Conservation (phyloP, 2,797 vertebrate genomes). For the Rhynchotus rufescens region DNA sequence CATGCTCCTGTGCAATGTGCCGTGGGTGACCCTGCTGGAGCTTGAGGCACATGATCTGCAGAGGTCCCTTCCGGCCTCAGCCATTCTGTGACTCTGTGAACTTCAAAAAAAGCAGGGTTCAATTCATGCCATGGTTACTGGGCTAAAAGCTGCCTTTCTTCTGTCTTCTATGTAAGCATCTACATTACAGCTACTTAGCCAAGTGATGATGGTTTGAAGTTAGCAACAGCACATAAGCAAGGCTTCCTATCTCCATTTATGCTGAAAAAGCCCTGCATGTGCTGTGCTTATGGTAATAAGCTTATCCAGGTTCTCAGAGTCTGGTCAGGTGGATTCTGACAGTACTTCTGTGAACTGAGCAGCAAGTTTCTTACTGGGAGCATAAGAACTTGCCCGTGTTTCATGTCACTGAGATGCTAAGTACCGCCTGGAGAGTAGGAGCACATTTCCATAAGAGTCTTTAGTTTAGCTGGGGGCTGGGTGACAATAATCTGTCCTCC, state of each 20-base stretch:
- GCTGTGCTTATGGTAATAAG: conserved; percentile 42
- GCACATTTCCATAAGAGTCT: not conserved
- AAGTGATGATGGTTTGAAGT: not conserved
- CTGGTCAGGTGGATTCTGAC: conserved; percentile 15
- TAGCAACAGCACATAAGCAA: conserved; percentile 10
- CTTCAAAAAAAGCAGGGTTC: not conserved
- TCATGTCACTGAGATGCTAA: not conserved
- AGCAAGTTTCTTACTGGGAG: not conserved
- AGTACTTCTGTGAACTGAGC: not conserved
- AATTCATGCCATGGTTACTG: not conserved
- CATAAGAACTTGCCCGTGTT: not conserved
- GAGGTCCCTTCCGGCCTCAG: not conserved
- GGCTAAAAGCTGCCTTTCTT: conserved; percentile 24
- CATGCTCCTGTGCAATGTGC: not conserved
- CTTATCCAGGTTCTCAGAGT: conserved; percentile 24
- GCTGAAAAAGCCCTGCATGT: not conserved
- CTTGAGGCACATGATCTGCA: not conserved
- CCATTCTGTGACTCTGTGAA: not conserved
- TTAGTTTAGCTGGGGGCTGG: not conserved
- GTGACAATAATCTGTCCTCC: not conserved
- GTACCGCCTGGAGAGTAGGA: not conserved
- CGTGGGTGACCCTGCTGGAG: not conserved
- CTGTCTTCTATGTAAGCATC: not conserved
- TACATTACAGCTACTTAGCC: not conserved
- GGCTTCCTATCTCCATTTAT: not conserved